Evolutionary conservation across 2,113 vertebrate species (phyloP).

Genomic region (Poeciliopsis turrubarensis): DNA sequence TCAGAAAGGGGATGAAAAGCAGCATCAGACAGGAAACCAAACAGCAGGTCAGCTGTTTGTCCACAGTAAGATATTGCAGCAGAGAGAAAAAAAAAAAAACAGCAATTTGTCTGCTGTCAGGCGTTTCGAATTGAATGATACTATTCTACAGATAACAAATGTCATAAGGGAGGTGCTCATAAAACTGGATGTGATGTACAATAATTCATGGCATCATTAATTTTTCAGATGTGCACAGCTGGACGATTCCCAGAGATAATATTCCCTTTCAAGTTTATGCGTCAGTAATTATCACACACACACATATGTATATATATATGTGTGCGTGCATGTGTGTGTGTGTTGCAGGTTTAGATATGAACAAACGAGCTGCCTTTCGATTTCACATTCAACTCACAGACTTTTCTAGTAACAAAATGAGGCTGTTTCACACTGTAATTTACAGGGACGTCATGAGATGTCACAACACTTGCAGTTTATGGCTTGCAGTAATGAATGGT

Average conservation of each 20-base stretch:
- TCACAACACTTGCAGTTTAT: background rate
- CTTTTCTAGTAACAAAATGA: conserved; percentile 18
- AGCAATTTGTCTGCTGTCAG: conserved; percentile 41
- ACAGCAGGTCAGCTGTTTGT: conserved; percentile 30
- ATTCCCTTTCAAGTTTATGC: conserved; percentile 10
- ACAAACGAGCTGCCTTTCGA: background rate
- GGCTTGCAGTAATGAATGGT: background rate
- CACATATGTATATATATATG: background rate
- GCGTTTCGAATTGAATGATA: conserved; percentile 34
- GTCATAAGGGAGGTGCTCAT: conserved; percentile 41
- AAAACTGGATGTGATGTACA: conserved; percentile 18
- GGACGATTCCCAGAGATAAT: conserved; percentile 10
- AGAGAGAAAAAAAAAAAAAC: conserved; percentile 32
- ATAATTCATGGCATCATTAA: conserved; percentile 23
- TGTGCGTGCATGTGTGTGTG: background rate
- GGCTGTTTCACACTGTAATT: background rate
- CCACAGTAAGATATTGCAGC: conserved; percentile 39
- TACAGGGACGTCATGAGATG: background rate
- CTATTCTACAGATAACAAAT: conserved; percentile 5
- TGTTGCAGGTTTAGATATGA: background rate
- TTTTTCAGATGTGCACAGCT: conserved; percentile 16
- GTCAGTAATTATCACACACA: background rate
- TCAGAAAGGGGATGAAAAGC: conserved; percentile 6
- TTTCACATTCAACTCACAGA: conserved; percentile 26
- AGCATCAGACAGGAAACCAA: background rate